Conservation (phyloP, 1,140 invertebrate genomes). For the Drosophila sp. region DNA sequence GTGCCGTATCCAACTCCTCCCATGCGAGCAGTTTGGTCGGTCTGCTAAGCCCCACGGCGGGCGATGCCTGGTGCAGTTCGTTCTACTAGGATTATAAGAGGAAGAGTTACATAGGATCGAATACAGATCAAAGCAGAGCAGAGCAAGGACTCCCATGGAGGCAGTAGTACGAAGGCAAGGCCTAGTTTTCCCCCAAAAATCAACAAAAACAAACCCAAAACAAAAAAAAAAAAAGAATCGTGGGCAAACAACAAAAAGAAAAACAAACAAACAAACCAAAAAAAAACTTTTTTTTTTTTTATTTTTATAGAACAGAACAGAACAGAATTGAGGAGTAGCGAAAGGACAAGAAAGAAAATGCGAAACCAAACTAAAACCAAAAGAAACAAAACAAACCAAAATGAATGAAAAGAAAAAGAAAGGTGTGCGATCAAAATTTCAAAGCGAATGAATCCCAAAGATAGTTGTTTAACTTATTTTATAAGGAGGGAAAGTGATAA, state of each 20-base stretch:
- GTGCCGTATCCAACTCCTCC: constrained; percentile 50
- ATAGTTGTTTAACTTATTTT: constrained; percentile 73
- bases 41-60: constrained; percentile 76
- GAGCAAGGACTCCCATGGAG: constrained; percentile 19
- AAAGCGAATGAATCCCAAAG: constrained; percentile 70
- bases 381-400: constrained; percentile 30
- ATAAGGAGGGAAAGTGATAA: constrained; percentile 79
- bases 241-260: constrained; percentile 43
- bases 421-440: constrained; percentile 52
- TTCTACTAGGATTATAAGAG: constrained; percentile 63
- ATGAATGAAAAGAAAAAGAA: constrained; percentile 14
- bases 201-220: constrained; percentile 10
- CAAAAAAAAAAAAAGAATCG: constrained; percentile 5
- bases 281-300: constrained; percentile 4
- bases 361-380: constrained; percentile 17
- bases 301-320: constrained; percentile 4
- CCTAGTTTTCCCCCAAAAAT: constrained; percentile 22
- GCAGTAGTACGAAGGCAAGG: constrained; percentile 13
- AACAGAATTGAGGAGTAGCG: background rate
- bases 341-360: constrained; percentile 22
- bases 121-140: constrained; percentile 32
- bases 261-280: constrained; percentile 31
- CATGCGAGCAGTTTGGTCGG: constrained; percentile 57
- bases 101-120: constrained; percentile 26
- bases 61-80: constrained; percentile 81